Percentiles rank a stretch among this genome's conserved stretches.
Evolutionary conservation across 2,888 invertebrate genomes (phyloP).

Genomic region (Cordilura impudica): DNA sequence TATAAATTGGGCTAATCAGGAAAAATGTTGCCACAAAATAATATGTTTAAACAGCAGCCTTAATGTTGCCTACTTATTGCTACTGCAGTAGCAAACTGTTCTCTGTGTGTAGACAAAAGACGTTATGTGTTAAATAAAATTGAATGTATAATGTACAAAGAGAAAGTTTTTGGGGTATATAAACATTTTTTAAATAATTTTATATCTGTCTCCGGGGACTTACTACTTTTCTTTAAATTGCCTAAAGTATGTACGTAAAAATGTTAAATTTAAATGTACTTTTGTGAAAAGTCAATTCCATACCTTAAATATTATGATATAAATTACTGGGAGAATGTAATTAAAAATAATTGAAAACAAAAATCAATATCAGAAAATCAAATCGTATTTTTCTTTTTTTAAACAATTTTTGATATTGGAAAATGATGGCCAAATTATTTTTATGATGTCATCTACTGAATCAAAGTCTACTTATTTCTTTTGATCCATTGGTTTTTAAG

Average conservation of each 20-base stretch:
- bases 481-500: too few species aligned
- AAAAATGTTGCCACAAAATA: slow-evolving; percentile 59
- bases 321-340: too few species aligned
- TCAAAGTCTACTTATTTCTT: too few species aligned
- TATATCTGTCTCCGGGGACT: slow-evolving; percentile 11
- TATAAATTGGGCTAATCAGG: slow-evolving; percentile 58
- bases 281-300: too few species aligned
- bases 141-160: slow-evolving; percentile 11
- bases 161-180: background rate
- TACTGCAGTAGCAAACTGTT: slow-evolving; percentile 38
- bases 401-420: too few species aligned
- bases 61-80: slow-evolving; percentile 25
- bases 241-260: background rate
- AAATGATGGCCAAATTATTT: too few species aligned
- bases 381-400: too few species aligned
- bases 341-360: too few species aligned
- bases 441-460: too few species aligned
- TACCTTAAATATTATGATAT: too few species aligned
- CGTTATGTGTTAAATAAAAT: slow-evolving; percentile 43
- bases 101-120: slow-evolving; percentile 2
- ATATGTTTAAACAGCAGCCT: slow-evolving; percentile 26
- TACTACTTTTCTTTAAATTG: slow-evolving; percentile 4
- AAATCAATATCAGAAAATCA: too few species aligned
- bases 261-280: too few species aligned
- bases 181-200: slow-evolving; percentile 24